phyloP scores from a whole-genome alignment of 1,140 invertebrate genomes.

The Lepidostoma basale region DNA sequence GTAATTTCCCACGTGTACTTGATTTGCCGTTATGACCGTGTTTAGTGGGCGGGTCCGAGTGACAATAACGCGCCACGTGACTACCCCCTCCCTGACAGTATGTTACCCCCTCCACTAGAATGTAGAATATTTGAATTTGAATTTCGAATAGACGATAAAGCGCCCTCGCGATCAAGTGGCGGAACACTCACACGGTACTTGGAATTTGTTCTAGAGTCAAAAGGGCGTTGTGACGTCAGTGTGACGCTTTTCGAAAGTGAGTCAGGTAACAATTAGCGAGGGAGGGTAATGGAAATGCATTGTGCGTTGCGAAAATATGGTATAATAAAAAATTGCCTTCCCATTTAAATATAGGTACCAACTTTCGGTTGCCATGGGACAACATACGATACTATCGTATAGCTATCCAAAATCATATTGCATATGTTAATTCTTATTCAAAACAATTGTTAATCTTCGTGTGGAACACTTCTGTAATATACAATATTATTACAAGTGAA shows the following conservation, averaged over 20 bases:
- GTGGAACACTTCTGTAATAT: too few relatives aligned
- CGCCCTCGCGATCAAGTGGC: slow-evolving; percentile 30
- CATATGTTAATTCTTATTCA: too few relatives aligned
- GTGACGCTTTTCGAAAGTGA: slow-evolving; percentile 2
- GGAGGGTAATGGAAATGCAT: too few relatives aligned
- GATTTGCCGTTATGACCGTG: slow-evolving; percentile 2
- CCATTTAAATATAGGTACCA: too few relatives aligned
- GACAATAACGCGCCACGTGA: slow-evolving; percentile 22
- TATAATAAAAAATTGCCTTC: too few relatives aligned
- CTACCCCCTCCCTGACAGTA: neutral
- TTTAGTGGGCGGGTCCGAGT: neutral
- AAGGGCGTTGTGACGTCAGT: slow-evolving; percentile 24
- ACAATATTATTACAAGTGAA: too few relatives aligned
- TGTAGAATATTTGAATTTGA: slow-evolving; percentile 28
- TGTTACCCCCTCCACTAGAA: neutral
- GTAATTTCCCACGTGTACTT: slow-evolving; percentile 14
- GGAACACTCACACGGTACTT: slow-evolving; percentile 23
- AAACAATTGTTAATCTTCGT: too few relatives aligned
- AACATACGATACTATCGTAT: too few relatives aligned
- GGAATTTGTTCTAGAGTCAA: slow-evolving; percentile 28
- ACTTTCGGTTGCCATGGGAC: too few relatives aligned
- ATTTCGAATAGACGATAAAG: neutral
- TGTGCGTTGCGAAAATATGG: too few relatives aligned
- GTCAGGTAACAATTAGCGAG: too few relatives aligned
- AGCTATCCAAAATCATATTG: too few relatives aligned